These are phyloP conservation scores for Dreissena polymorpha DNA, from an alignment of 1,140 invertebrate genomes.

Conservation along the genomic window DNA sequence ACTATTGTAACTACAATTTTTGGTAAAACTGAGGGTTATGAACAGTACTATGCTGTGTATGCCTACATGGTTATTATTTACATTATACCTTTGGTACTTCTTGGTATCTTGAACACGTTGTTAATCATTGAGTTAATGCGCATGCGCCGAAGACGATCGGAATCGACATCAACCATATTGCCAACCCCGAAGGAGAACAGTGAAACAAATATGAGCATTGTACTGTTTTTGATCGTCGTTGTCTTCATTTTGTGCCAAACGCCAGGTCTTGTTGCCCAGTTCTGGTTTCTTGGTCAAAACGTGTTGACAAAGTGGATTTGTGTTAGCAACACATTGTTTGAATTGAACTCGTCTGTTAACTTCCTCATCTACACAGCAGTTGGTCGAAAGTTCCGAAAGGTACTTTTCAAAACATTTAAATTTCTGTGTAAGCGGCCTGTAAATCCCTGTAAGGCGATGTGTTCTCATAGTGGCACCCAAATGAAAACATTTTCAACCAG, in stretches of 20 bases:
- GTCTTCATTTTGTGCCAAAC: constrained; percentile 76
- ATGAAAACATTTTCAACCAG: constrained; percentile 19
- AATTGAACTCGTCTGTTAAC: constrained; percentile 75
- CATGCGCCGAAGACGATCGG: constrained; percentile 70
- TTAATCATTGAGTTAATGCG: constrained; percentile 74
- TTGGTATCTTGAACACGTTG: constrained; percentile 66
- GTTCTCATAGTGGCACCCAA: constrained; percentile 46
- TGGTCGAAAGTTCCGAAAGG: constrained; percentile 70
- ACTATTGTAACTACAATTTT: constrained; percentile 63
- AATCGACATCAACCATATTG: no score
- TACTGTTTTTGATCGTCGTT: constrained; percentile 74
- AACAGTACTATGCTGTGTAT: constrained; percentile 66
- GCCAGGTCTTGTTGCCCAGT: constrained; percentile 74
- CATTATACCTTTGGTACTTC: constrained; percentile 66
- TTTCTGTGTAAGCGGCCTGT: constrained; percentile 35
- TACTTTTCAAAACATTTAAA: constrained; percentile 66
- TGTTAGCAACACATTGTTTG: constrained; percentile 73
- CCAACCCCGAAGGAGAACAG: constrained; percentile 72
- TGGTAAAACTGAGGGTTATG: constrained; percentile 65
- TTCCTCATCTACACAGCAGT: constrained; percentile 76
- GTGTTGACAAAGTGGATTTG: constrained; percentile 70
- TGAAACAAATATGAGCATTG: constrained; percentile 74
- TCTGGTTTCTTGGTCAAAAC: constrained; percentile 61
- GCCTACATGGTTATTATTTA: constrained; percentile 73
- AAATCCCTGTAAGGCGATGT: constrained; percentile 18